Evolutionary conservation across 2,888 invertebrate genomes (phyloP).

Genomic region (Melinaea marsaeus): DNA sequence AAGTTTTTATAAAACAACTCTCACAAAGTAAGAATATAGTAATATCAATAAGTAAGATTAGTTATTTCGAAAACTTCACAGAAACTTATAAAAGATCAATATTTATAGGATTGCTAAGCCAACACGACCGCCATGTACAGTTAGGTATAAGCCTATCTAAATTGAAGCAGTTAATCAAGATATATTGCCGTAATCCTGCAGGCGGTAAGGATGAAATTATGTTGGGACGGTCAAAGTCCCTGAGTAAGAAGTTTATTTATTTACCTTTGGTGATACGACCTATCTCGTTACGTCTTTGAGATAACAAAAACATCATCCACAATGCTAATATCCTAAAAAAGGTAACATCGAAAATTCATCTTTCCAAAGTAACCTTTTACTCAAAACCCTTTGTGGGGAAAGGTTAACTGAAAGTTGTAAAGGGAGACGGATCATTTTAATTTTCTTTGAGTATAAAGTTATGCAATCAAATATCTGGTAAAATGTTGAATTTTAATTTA

Average conservation of each 20-base stretch:
- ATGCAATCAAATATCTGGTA: slow-evolving; percentile 58
- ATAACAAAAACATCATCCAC: slow-evolving; percentile 23
- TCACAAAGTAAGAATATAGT: no score
- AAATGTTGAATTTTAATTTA: slow-evolving; percentile 62
- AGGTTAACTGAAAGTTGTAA: slow-evolving; percentile 18
- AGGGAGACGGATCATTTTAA: slow-evolving; percentile 22
- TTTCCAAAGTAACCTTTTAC: slow-evolving; percentile 15
- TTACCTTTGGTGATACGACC: slow-evolving; percentile 37
- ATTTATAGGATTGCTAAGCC: not conserved
- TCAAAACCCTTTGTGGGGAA: slow-evolving; percentile 14
- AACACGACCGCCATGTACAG: not conserved
- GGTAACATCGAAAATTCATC: slow-evolving; percentile 13
- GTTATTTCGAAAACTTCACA: no score
- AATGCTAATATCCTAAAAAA: slow-evolving; percentile 28
- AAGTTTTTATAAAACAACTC: no score
- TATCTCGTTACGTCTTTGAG: slow-evolving; percentile 29
- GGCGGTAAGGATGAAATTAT: slow-evolving; percentile 32
- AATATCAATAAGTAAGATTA: no score
- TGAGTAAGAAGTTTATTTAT: slow-evolving; percentile 47
- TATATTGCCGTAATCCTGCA: slow-evolving; percentile 50
- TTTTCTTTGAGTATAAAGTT: slow-evolving; percentile 33
- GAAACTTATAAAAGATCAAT: not conserved
- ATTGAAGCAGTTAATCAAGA: slow-evolving; percentile 54
- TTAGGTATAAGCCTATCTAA: slow-evolving; percentile 5
- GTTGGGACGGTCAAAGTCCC: slow-evolving; percentile 34